phyloP scores from a whole-genome alignment of 2,113 vertebrate species.

The Nycticebus coucang region DNA sequence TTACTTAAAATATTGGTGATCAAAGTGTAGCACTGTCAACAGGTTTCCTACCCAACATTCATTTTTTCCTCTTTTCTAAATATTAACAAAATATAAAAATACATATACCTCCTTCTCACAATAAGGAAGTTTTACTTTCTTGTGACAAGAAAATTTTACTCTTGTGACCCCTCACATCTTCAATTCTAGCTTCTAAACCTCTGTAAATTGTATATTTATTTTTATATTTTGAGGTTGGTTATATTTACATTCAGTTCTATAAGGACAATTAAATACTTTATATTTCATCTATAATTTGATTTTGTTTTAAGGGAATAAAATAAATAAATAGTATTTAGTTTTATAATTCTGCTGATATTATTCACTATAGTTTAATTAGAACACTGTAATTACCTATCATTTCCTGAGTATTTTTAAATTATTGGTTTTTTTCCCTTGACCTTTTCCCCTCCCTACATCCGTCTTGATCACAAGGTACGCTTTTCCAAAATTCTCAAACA shows the following conservation, averaged over 20 bases:
- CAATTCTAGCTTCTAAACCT: background rate
- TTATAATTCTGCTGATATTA: background rate
- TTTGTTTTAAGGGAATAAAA: background rate
- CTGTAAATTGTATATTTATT: background rate
- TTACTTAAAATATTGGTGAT: background rate
- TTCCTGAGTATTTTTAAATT: background rate
- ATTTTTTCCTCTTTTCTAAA: background rate
- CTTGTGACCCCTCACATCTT: background rate
- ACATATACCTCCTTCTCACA: background rate
- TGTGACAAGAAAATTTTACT: background rate
- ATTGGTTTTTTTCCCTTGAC: background rate
- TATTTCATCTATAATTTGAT: background rate
- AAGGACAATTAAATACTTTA: background rate
- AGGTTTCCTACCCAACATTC: background rate
- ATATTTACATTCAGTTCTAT: background rate
- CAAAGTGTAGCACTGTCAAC: background rate
- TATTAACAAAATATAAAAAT: background rate
- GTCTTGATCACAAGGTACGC: background rate
- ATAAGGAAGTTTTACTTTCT: background rate
- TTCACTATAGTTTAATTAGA: background rate
- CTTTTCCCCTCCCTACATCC: background rate
- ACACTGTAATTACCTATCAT: background rate
- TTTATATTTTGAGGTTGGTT: background rate
- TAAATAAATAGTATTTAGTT: background rate
- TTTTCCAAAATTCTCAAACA: background rate